Evolutionary conservation across 2,888 invertebrate species (phyloP), one percentile per base, ranked within the genome.

Genomic region (Epinotia ramella): DNA sequence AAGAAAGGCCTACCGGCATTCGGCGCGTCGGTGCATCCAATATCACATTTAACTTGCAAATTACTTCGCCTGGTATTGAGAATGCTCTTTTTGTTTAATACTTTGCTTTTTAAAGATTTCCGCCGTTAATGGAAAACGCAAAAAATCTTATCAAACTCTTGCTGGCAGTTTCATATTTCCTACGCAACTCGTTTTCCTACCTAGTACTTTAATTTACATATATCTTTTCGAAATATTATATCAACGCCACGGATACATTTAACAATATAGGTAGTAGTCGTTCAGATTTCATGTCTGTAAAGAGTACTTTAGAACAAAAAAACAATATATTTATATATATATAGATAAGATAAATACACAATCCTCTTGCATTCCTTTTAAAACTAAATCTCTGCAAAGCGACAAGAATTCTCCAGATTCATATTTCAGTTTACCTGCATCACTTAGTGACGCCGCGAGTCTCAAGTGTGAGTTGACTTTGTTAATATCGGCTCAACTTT

Each of bases 1-100:
- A 88, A 84, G 80, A 84, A 83, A 82, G 80, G 72, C 1, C 20
- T 57, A n/a, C 28, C 65, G 46, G 59, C 13, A 65, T 73, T 71
- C 71, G 40, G 44, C 16, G 44, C 46, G 63, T 18, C 67, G 24
- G 83, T 91, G 91, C 91, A 87, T 83, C 87, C 87, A 89, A 89
- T 89, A 85, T 87, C 88, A 82, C 86, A 92, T 93, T 93, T 92
- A 86, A 92, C 92, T 93, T 93, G 92, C 93, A 93, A 93, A 93
- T 93, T 90, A 91, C 89, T 91, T 90, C 89, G 89, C 87, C 89
- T 87, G 89, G 87, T 89, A 89, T 88, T 84, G 84, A 85, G 81
- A 86, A 83, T 82, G 84, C 84, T 75, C 71, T 73, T 53, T 71
- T 70, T 65, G 18, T 62, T 24, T 13, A 53, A 28, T 18, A 16